Evolutionary conservation across 2,888 invertebrate genomes (phyloP), one percentile per base, ranked within the genome.

Genomic region (Patella caerulea): DNA sequence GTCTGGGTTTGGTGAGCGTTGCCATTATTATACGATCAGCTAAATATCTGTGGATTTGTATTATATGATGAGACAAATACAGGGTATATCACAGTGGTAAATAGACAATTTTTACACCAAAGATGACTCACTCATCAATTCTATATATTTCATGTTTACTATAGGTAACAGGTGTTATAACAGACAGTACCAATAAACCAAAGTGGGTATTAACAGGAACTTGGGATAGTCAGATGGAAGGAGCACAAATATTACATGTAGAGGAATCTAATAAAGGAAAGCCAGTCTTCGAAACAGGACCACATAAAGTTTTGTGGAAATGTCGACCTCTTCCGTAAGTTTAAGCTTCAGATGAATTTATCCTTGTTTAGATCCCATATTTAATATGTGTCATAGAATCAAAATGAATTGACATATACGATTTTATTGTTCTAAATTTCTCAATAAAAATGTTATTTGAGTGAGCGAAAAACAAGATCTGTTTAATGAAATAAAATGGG

Each of bases 171-270:
- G 94, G 94, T 71, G 93, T 94, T 79, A 94, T 95, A 56, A 93
- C 93, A 80, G 94, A 94, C 88, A 90, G 90, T 65, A 91, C 92
- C 71, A 94, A 93, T 73, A 92, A 90, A 79, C 93, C 93, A 73
- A 93, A 94, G 84, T 95, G 94, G 94, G 94, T 95, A 70, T 92
- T 95, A 45, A 94, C 94, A 87, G 96, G 99, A 59, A 96, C 97
- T 81, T 99, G 99, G 99, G 99, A 99, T 93, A 94, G 94, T 83
- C 95, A 96, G 92, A 96, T 99, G 87, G 98, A 99, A 93, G 96
- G 97, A 83, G 97, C 98, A 76, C 95, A 96, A 56, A 98, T 99
- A 5, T 76, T 91, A 24, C 88, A 89, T 73, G 88, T 88, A 7
- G 94, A 84, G 94, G 92, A 96, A 90, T 92, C 91, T 77, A 85